phyloP scores from a whole-genome alignment of 1,140 invertebrate species.

The Drosophila eugracilis region DNA sequence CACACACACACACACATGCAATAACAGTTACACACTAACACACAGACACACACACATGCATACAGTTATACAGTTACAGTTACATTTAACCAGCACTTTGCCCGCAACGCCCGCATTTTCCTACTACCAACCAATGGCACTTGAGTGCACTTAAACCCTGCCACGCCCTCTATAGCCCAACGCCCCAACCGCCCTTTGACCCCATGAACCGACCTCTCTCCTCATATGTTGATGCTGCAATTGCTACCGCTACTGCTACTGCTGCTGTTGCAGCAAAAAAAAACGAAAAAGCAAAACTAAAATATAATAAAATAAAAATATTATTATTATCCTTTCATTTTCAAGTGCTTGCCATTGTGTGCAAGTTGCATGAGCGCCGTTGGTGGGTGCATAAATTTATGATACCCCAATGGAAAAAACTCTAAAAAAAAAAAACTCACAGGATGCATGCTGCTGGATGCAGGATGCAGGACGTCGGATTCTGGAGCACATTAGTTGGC shows the following conservation, averaged over 20 bases:
- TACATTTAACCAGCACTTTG: background rate
- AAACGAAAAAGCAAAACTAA: conserved; percentile 14
- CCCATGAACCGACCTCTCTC: conserved; percentile 5
- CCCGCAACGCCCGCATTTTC: background rate
- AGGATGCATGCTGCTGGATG: conserved; percentile 1
- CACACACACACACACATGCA: too few relatives aligned
- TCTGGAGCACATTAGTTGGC: conserved; percentile 44
- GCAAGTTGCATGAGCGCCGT: conserved; percentile 6
- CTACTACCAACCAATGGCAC: conserved; percentile 6
- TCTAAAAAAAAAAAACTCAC: too few relatives aligned
- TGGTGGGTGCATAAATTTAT: conserved; percentile 27
- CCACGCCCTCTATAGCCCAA: background rate
- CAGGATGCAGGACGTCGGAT: conserved; percentile 14
- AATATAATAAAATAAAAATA: conserved; percentile 56
- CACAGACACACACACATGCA: too few relatives aligned
- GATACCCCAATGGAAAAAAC: conserved; percentile 26
- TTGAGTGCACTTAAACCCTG: conserved; percentile 36
- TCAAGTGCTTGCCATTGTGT: conserved; percentile 60
- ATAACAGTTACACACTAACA: conserved; percentile 6
- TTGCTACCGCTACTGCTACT: background rate
- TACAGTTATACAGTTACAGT: background rate
- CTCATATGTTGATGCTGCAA: conserved; percentile 29
- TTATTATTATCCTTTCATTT: conserved; percentile 69
- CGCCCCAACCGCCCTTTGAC: conserved; percentile 5
- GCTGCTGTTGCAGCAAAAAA: background rate